Evolutionary conservation across 23 tunicate genomes (phyloP).

Genomic region (Clavelina lepadiformis): DNA sequence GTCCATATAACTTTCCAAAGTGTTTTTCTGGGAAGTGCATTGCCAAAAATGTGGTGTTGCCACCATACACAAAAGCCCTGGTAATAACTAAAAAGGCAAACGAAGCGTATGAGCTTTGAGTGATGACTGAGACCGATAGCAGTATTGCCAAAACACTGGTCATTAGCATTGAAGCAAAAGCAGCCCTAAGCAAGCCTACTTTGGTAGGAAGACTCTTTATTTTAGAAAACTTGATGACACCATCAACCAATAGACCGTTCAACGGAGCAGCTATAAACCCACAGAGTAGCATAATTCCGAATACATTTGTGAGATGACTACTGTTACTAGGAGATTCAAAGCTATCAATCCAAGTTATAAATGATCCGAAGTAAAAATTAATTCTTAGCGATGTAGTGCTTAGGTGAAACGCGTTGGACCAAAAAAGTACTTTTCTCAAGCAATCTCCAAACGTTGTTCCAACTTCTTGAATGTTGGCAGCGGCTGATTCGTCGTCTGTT

Average conservation of each 20-base stretch:
- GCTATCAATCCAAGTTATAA: constrained; percentile 2
- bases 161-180: background rate
- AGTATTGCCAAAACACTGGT: constrained; percentile 4
- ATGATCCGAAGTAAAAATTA: constrained; percentile 13
- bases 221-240: background rate
- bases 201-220: background rate
- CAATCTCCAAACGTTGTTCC: too few relatives aligned
- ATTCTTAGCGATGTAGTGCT: background rate
- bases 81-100: constrained; percentile 8
- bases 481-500: too few relatives aligned
- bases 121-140: background rate
- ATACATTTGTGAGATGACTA: constrained; percentile 8
- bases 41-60: constrained; percentile 1
- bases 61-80: constrained; percentile 11
- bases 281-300: constrained; percentile 4
- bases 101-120: background rate
- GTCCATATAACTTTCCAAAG: constrained; percentile 23
- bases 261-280: constrained; percentile 7
- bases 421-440: background rate
- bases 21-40: constrained; percentile 24
- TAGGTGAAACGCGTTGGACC: constrained; percentile 8
- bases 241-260: constrained; percentile 15
- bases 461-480: too few relatives aligned
- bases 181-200: background rate
- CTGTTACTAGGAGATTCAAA: background rate